Conservation (phyloP, 1,140 invertebrate genomes). For the Drosophila insularis region DNA sequence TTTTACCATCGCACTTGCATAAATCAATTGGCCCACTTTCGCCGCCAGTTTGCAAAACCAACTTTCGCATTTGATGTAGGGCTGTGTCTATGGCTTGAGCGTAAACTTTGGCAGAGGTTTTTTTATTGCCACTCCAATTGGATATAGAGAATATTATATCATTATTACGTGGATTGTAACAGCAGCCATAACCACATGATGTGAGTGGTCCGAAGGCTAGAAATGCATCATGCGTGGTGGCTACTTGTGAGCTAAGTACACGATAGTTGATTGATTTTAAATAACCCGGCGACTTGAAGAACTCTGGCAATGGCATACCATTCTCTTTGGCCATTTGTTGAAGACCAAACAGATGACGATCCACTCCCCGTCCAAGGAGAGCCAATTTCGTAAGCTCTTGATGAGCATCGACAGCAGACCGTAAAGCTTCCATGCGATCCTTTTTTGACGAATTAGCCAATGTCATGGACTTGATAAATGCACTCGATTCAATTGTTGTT, state of each 20-base stretch:
- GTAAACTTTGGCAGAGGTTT: conserved; percentile 11
- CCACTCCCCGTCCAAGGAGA: conserved; percentile 90
- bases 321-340: conserved; percentile 91
- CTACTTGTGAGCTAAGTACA: conserved; percentile 93
- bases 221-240: conserved; percentile 88
- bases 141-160: conserved; percentile 89
- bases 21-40: conserved; percentile 1
- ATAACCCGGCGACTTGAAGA: conserved; percentile 89
- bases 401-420: conserved; percentile 89
- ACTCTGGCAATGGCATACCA: conserved; percentile 87
- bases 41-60: conserved; percentile 29
- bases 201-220: conserved; percentile 92
- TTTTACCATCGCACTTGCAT: conserved; percentile 15
- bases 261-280: conserved; percentile 88
- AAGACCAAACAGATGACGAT: conserved; percentile 93
- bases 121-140: conserved; percentile 83
- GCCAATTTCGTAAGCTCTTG: conserved; percentile 91
- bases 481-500: conserved; percentile 89
- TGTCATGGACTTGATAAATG: conserved; percentile 89
- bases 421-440: conserved; percentile 83
- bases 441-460: conserved; percentile 82
- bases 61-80: conserved; percentile 34
- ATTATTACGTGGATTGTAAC: conserved; percentile 90
- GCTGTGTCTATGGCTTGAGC: conserved; percentile 26
- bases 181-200: conserved; percentile 90